Percentiles rank a stretch among this genome's conserved stretches.
Conservation (phyloP, 2,113 vertebrate species). For the Eptesicus fuscus region DNA sequence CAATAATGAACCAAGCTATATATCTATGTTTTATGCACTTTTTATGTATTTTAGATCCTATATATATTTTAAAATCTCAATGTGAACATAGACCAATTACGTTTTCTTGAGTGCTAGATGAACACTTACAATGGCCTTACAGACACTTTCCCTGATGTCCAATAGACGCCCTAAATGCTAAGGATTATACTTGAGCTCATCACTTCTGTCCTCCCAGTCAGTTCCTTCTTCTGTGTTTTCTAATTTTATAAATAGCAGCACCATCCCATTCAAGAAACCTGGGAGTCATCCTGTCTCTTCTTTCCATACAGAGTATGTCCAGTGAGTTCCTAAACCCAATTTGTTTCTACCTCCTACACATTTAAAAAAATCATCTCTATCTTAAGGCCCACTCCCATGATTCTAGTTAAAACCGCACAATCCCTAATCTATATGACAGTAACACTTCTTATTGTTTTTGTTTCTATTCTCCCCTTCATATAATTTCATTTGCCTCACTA, state of each 20-base stretch:
- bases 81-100: neutral
- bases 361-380: neutral
- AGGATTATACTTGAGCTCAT: neutral
- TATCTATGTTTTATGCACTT: neutral
- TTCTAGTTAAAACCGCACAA: neutral
- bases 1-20: neutral
- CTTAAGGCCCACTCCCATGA: neutral
- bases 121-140: too few species aligned
- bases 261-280: neutral
- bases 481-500: neutral
- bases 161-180: neutral
- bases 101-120: neutral
- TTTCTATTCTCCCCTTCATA: neutral
- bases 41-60: neutral
- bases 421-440: neutral
- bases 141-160: neutral
- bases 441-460: fast-evolving
- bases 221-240: neutral
- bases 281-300: neutral
- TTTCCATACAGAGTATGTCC: neutral
- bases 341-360: neutral
- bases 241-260: neutral
- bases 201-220: neutral
- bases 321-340: neutral
- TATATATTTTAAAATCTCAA: neutral